Evolutionary conservation across 2,797 vertebrate species (phyloP), one percentile per base, ranked within the genome.

Genomic region (Lepus oiostolus): DNA sequence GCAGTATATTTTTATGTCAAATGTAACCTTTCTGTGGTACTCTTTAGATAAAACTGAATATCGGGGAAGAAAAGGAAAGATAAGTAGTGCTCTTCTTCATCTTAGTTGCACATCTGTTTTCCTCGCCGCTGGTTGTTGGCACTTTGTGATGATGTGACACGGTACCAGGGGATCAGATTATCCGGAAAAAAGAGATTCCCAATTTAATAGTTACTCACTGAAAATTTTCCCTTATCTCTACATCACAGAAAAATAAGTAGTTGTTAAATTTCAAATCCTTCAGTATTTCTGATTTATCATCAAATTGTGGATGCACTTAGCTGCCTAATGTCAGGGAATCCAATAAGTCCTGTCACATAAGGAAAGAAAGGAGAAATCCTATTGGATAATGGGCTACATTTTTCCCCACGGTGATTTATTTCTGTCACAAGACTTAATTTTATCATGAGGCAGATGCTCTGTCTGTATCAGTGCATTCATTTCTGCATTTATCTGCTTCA

Each of bases 381-480:
- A 98, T 98, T 98, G 98, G 98, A 97, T 98, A 98, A 98, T 98
- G 97, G 97, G 97, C 97, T 97, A 83, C 72, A 54, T 98, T 98
- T 97, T 98, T 97, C 96, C 94, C 97, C 97, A 98, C 96, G 88
- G 97, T 98, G 98, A 99, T 98, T 98, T 98, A 98, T 99, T 98
- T 98, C 97, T 98, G 97, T 98, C 98, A 98, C 97, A 98, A 98
- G 98, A 98, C 98, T 98, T 98, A 98, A 98, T 99, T 98, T 98
- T 98, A 98, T 98, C 98, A 98, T 60, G 96, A 98, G 97, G 98
- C 98, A 98, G 98, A 98, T 98, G 98, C 98, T 98, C 95, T 98
- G 97, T 98, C 98, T 98, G 95, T 98, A 98, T 98, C 98, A 98
- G 96, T 97, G 92, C 97, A 96, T 97, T 94, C 96, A 92, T 97